phyloP scores from a whole-genome alignment of 2,113 vertebrate genomes.

The Scomber colias region DNA sequence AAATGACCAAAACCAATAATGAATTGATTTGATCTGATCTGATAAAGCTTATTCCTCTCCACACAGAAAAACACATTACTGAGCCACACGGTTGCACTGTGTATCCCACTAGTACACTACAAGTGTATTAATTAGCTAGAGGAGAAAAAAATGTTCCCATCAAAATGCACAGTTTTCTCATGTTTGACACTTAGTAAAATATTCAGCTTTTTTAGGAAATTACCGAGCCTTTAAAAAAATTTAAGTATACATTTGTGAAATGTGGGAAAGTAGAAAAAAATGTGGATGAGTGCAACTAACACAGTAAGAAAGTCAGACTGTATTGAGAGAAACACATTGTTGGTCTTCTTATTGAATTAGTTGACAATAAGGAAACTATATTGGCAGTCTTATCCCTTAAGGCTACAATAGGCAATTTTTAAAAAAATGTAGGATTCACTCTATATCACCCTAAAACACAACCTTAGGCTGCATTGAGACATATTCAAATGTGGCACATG shows the following conservation, averaged over 20 bases:
- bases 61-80: neutral
- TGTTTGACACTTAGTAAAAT: neutral
- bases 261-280: neutral
- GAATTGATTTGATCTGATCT: neutral
- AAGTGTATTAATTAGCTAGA: neutral
- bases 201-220: neutral
- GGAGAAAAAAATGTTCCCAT: neutral
- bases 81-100: neutral
- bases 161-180: neutral
- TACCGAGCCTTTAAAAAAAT: neutral
- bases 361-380: constrained; percentile 4
- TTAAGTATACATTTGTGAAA: neutral
- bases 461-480: neutral
- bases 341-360: constrained; percentile 19
- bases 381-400: neutral
- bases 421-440: neutral
- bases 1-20: neutral
- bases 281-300: too few relatives aligned
- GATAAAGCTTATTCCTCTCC: neutral
- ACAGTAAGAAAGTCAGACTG: neutral
- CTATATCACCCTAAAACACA: neutral
- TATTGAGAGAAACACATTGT: neutral
- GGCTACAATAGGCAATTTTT: neutral
- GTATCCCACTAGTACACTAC: neutral
- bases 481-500: neutral